phyloP scores from a whole-genome alignment of 2,113 vertebrate species.

The Cavia aperea region DNA sequence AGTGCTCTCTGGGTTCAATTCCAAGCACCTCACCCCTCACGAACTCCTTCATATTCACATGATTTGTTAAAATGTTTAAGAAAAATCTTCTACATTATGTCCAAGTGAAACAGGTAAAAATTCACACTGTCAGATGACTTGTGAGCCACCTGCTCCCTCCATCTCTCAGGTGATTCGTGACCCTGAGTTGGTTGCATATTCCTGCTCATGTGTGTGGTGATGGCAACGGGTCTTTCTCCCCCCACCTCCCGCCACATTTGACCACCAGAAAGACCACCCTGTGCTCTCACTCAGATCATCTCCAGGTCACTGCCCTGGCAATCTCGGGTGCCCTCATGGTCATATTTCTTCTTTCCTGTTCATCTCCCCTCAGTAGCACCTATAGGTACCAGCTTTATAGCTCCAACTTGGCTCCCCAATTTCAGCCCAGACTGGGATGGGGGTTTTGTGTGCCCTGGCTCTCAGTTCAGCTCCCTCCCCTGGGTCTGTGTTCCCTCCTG shows the following conservation, averaged over 20 bases:
- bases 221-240: neutral
- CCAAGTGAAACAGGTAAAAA: neutral
- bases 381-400: neutral
- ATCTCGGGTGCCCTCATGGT: neutral
- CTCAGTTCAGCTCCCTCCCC: neutral
- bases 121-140: neutral
- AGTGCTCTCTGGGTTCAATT: neutral
- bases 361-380: neutral
- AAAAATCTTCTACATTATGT: neutral
- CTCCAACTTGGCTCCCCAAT: neutral
- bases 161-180: neutral
- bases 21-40: neutral
- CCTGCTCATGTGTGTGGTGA: rapidly evolving
- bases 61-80: neutral
- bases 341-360: neutral
- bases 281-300: neutral
- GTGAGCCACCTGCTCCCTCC: neutral
- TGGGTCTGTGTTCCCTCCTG: neutral
- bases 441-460: neutral
- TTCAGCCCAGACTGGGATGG: too few species aligned
- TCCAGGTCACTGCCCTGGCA: neutral
- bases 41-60: neutral
- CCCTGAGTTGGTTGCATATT: too few species aligned
- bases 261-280: neutral
- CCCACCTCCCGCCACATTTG: rapidly evolving